These are phyloP conservation scores for Beroe forskalii DNA, from an alignment of 37 sponge, comb jelly and placozoan genomes.

Conservation along the genomic window DNA sequence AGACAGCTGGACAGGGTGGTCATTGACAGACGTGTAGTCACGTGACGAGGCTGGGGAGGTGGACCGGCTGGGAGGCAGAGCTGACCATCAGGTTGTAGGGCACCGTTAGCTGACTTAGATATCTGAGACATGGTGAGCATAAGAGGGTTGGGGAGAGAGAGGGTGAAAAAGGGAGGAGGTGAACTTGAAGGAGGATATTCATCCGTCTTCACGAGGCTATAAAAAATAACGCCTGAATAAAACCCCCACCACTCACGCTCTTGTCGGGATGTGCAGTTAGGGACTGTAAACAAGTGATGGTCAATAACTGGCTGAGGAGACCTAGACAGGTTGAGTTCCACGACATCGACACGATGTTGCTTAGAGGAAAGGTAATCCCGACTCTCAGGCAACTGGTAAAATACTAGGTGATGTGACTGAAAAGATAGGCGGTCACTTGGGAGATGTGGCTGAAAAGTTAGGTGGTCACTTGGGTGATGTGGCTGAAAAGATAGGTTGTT, in stretches of 20 bases:
- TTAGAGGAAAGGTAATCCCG: conserved; percentile 69
- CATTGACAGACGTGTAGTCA: background rate
- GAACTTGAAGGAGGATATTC: too few species aligned
- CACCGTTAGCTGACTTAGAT: conserved; percentile 5
- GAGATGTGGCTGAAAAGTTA: too few species aligned
- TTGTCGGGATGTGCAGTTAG: conserved; percentile 47
- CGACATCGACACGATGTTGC: conserved; percentile 75
- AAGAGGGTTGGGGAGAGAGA: too few species aligned
- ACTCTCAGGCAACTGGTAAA: conserved; percentile 70
- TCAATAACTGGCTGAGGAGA: conserved; percentile 78
- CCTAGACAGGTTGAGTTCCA: conserved; percentile 83
- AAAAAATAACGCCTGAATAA: too few species aligned
- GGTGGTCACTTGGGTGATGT: too few species aligned
- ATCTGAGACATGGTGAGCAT: conserved; percentile 28
- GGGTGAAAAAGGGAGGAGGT: too few species aligned
- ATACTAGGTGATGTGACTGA: conserved; percentile 73
- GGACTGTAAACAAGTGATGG: conserved; percentile 72
- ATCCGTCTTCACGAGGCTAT: too few species aligned
- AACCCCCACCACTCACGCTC: background rate
- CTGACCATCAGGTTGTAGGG: conserved; percentile 7
- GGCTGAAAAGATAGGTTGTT: too few species aligned
- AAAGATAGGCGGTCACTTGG: too few species aligned
- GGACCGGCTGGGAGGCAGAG: background rate
- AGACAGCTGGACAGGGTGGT: background rate
- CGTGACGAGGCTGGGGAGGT: background rate